Conservation (phyloP, 1,140 invertebrate species). For the Tetramorium simillimum region DNA sequence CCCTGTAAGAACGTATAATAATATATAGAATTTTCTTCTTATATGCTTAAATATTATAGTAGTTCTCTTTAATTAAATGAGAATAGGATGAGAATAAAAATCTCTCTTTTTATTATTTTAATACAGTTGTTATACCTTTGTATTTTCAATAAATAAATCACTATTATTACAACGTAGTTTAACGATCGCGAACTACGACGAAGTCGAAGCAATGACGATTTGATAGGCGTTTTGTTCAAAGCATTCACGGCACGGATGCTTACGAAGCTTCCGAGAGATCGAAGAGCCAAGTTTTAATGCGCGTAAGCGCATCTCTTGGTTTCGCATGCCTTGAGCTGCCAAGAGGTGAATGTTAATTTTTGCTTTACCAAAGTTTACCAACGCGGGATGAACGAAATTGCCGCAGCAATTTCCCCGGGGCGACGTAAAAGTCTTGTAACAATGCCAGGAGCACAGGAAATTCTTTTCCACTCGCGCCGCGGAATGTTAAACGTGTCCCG, state of each 20-base stretch:
- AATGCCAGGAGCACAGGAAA: conserved; percentile 2
- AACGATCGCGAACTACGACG: not conserved
- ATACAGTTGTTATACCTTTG: not conserved
- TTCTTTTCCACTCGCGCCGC: conserved; percentile 20
- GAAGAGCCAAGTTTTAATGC: conserved; percentile 22
- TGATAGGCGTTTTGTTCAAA: not conserved
- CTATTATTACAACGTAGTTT: not conserved
- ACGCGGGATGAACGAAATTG: conserved; percentile 59
- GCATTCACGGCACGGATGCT: conserved; percentile 26
- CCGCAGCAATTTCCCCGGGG: conserved; percentile 68
- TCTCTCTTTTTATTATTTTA: not conserved
- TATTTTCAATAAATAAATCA: not conserved
- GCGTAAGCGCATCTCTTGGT: not conserved
- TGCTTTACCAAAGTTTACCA: conserved; percentile 43
- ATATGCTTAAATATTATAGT: not conserved
- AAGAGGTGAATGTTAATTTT: conserved; percentile 69
- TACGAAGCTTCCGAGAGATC: not conserved
- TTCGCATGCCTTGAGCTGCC: not conserved
- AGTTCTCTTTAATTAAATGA: not conserved
- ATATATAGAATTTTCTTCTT: no score
- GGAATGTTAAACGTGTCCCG: conserved; percentile 54
- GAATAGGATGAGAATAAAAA: not conserved
- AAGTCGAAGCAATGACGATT: not conserved
- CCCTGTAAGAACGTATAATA: no score
- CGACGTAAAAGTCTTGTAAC: conserved; percentile 68